Base-by-base conservation (phyloP, 2,113 vertebrate genomes). In the Rhabdomys dilectus region DNA sequence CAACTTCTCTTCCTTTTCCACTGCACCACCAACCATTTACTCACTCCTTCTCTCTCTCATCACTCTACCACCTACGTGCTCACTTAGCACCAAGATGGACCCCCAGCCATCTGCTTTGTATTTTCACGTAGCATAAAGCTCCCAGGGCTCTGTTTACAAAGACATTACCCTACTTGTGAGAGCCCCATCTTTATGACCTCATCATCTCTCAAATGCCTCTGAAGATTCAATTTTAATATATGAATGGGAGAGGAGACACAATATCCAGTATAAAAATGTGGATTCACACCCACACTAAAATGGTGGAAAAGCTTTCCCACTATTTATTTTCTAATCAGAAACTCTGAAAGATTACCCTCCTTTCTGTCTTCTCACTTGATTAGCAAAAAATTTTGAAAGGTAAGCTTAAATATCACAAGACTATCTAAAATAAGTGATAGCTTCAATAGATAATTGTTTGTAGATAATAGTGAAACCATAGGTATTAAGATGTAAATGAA, bases 271-370 rank as follows among this genome's bases (percentile, higher is more conserved):
- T 88, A 24, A 45, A 66, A 81, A 22, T 31, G 3, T 16, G 39
- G 88, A 89, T 31, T 68, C 88, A 96, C 15, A 64, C 1, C 64
- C 34, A 91, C 26, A 89, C 1, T 0, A 29, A 94, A 78, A 92
- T 17, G 81, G 64, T 21, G 19, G 62, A 88, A 92, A 85, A 95
- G 9, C 22, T 76, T 96, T 77, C 36, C 81, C 10, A 66, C 5
- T 36, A 88, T 31, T 82, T 89, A 34, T 16, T 24, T 93, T 78
- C 95, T 77, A 93, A 86, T 8, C 13, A 97, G 4, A 91, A 88
- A 70, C 5, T 29, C 9, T 36, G 19, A 58, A 58, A 36, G 42
- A 75, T 91, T 78, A 5, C 11, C 7, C 5, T 53, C 60, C 56
- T 31, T 91, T 81, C 11, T 60, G 26, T 68, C 56, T 70, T 92